phyloP scores from a whole-genome alignment of 2,113 vertebrate genomes.

The Gallinago paraguaiae region DNA sequence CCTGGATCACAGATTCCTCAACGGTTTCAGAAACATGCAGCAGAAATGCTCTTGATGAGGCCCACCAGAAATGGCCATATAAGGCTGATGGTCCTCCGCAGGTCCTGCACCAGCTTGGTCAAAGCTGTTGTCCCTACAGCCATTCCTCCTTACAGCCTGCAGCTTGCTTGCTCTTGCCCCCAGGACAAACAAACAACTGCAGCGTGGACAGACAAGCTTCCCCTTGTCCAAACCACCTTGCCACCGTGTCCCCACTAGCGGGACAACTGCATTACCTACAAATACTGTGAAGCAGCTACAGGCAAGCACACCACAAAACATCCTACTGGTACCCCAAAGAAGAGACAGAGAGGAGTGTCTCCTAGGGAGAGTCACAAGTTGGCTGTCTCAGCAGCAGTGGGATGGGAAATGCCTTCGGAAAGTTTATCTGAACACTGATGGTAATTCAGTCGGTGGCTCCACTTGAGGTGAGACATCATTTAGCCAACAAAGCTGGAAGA shows the following conservation, averaged over 20 bases:
- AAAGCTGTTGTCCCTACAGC: neutral
- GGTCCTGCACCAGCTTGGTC: neutral
- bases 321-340: neutral
- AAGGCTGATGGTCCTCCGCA: neutral
- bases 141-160: neutral
- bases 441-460: neutral
- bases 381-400: neutral
- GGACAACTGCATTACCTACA: neutral
- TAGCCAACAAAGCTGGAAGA: neutral
- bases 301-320: neutral
- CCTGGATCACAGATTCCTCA: neutral
- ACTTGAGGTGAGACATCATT: neutral
- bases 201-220: neutral
- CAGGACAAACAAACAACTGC: neutral
- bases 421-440: neutral
- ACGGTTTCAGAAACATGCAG: neutral
- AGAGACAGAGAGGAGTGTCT: neutral
- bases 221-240: neutral
- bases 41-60: neutral
- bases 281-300: neutral
- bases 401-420: neutral
- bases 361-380: neutral
- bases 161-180: neutral
- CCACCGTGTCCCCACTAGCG: neutral
- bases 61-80: neutral